phyloP scores from a whole-genome alignment of 2,113 vertebrate genomes.

The Colinus virginianus region DNA sequence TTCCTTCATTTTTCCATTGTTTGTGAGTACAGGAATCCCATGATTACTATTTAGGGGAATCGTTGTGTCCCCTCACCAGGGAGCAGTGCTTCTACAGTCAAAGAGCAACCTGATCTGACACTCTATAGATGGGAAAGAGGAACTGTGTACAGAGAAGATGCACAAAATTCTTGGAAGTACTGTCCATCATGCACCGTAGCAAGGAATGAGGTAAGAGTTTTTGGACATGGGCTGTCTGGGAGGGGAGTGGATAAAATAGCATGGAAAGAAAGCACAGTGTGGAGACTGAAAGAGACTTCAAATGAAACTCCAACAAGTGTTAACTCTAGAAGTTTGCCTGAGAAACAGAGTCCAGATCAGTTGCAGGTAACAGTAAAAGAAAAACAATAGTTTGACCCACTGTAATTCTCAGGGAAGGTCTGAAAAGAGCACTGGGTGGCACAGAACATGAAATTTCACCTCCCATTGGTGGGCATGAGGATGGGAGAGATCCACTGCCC shows the following conservation, averaged over 20 bases:
- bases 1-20: neutral
- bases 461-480: neutral
- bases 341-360: slow-evolving; percentile 26
- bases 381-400: slow-evolving; percentile 4
- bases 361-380: slow-evolving; percentile 19
- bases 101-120: neutral
- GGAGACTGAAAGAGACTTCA: slow-evolving; percentile 5
- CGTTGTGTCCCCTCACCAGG: neutral
- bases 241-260: neutral
- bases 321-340: slow-evolving; percentile 20
- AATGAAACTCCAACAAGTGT: slow-evolving; percentile 4
- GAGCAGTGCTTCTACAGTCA: neutral
- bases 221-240: neutral
- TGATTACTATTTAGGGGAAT: neutral
- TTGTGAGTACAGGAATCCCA: neutral
- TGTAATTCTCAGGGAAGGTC: neutral
- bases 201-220: neutral
- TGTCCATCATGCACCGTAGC: neutral
- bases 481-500: neutral
- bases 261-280: slow-evolving; percentile 1
- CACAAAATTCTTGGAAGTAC: neutral
- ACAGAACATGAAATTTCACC: neutral
- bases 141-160: neutral
- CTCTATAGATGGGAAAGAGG: neutral
- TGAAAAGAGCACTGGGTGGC: neutral